Base-by-base conservation (phyloP, 1,140 invertebrate species). In the Saxidomus purpurata region DNA sequence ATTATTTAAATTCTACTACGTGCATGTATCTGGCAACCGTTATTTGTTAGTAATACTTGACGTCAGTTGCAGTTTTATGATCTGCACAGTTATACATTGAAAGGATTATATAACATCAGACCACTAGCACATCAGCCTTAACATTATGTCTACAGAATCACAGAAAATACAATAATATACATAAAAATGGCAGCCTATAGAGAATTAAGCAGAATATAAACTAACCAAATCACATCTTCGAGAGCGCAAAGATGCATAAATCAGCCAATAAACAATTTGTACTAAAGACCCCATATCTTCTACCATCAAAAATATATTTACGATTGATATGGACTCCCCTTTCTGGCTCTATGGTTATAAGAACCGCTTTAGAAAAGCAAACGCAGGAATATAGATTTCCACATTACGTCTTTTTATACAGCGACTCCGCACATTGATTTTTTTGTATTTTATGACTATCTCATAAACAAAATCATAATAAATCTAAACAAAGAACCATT, bases 191-290 rank as follows among this genome's bases (percentile, higher is more conserved):
- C 43, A 43, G 43, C 43, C 43, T 43, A 43, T 15, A 43, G 43
- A 43, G 15, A 8, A 43, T 43, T 43, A 43, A 43, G 6, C 25
- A 9, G 59, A 63, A 25, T 8, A 63, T 63, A 63, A 63, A 63
- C n/a, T 28, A 63, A 2, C 1, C 1, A 28, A 28, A 28, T 63
- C 59, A 28, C 22, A 55, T 15, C 52, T 11, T 19, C n/a, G 43
- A 63, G 22, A 28, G 19, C n/a, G n/a, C n/a, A 63, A 63, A 63
- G 59, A 63, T 15, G 28, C 15, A 63, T 63, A 63, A 63, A 63
- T 63, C 59, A 63, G n/a, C 19, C 11, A n/a, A 63, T n/a, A 63
- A 63, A 63, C 59, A 63, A 63, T 63, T 63, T 63, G 25, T 63
- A 63, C 25, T n/a, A 63, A 63, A 63, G 28, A 1, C 59, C n/a